Conservation (phyloP, 2,888 invertebrate genomes). For the Drosophila anomalipes region DNA sequence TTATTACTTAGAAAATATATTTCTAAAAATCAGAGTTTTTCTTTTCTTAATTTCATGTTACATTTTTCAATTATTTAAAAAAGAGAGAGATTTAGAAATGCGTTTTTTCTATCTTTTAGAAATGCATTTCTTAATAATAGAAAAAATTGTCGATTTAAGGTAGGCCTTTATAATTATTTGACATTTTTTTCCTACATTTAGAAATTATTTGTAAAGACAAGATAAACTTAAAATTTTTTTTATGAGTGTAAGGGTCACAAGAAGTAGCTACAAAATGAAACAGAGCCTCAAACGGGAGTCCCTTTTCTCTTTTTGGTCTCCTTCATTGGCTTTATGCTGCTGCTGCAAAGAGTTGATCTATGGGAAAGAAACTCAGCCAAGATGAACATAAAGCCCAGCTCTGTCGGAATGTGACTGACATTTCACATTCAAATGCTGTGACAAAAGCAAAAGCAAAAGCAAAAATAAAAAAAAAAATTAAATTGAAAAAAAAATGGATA, state of each 20-base stretch:
- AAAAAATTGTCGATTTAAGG: too few relatives aligned
- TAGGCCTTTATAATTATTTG: too few relatives aligned
- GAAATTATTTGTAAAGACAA: not conserved
- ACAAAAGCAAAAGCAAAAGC: constrained; percentile 40
- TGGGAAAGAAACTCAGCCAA: constrained; percentile 41
- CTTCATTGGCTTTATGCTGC: constrained; percentile 20
- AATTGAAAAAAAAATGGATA: not conserved
- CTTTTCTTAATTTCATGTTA: not conserved
- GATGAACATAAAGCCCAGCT: constrained; percentile 60
- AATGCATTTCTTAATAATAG: too few relatives aligned
- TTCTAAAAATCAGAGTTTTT: not conserved
- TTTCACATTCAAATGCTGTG: constrained; percentile 81
- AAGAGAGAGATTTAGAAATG: not conserved
- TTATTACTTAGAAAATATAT: not conserved
- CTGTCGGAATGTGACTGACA: constrained; percentile 78
- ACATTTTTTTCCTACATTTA: not conserved
- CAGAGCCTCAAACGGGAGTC: constrained; percentile 41
- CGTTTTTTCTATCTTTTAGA: not conserved
- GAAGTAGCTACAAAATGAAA: constrained; percentile 74
- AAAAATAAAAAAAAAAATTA: constrained; percentile 1
- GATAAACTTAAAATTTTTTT: not conserved
- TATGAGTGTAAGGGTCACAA: constrained; percentile 48
- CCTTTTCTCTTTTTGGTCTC: constrained; percentile 26
- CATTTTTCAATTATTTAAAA: not conserved
- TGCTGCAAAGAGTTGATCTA: constrained; percentile 60